phyloP scores from a whole-genome alignment of 2,113 vertebrate species.

The Dascyllus trimaculatus region DNA sequence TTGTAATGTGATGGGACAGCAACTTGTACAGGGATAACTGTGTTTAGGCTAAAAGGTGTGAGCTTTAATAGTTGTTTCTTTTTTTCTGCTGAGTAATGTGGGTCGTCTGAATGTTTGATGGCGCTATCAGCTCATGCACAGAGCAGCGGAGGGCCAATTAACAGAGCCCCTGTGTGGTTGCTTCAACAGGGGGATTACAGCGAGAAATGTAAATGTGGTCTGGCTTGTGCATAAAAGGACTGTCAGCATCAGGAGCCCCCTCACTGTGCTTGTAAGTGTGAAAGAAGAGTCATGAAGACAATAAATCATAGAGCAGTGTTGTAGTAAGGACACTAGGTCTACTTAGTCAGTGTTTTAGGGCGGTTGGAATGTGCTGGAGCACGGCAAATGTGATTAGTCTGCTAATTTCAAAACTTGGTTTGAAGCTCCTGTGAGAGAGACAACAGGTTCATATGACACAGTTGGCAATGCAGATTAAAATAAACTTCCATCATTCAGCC shows the following conservation, averaged over 20 bases:
- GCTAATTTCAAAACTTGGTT: slow-evolving; percentile 1
- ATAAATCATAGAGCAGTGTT: neutral
- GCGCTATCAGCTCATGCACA: slow-evolving; percentile 18
- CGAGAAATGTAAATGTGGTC: slow-evolving; percentile 23
- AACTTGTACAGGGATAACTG: too few relatives aligned
- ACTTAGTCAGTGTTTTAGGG: neutral
- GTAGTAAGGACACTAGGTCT: neutral
- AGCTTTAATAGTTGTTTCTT: neutral
- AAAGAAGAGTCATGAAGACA: slow-evolving; percentile 35
- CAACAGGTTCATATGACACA: slow-evolving; percentile 1
- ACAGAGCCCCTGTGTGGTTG: slow-evolving; percentile 26
- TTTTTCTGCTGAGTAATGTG: slow-evolving; percentile 28
- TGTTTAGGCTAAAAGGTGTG: too few relatives aligned
- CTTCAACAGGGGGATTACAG: slow-evolving; percentile 15
- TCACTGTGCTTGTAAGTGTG: neutral
- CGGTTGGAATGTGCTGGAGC: neutral
- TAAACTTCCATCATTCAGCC: slow-evolving; percentile 9
- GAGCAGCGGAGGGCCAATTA: slow-evolving; percentile 58
- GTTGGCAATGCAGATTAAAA: neutral
- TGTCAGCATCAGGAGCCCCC: slow-evolving; percentile 1
- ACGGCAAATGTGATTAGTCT: slow-evolving; percentile 28
- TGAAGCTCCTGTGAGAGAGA: neutral
- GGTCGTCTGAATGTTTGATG: neutral
- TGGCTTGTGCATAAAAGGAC: slow-evolving; percentile 11
- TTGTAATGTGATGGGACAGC: too few relatives aligned